Conservation (phyloP, 2,888 invertebrate species). For the Lasius platythorax region DNA sequence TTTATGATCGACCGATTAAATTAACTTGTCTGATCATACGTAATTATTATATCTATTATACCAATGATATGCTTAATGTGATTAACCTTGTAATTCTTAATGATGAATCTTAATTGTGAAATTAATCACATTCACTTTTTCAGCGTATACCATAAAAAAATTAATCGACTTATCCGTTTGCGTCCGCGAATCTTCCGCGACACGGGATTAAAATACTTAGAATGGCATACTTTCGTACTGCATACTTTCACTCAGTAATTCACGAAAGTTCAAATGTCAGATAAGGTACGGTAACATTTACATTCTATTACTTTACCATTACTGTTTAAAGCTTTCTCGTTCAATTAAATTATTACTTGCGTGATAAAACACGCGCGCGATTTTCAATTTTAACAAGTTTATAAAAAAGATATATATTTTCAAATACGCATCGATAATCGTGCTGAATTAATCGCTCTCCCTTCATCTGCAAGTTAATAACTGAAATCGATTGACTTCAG, state of each 20-base stretch:
- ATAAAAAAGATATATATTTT: background rate
- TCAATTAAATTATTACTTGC: slow-evolving; percentile 44
- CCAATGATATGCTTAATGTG: background rate
- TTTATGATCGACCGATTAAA: background rate
- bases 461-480: background rate
- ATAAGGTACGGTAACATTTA: slow-evolving; percentile 67
- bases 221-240: slow-evolving; percentile 31
- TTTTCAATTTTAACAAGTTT: slow-evolving; percentile 1
- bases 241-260: slow-evolving; percentile 69
- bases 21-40: background rate
- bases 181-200: slow-evolving; percentile 32
- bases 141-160: slow-evolving; percentile 43
- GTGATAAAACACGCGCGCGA: background rate
- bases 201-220: slow-evolving; percentile 38
- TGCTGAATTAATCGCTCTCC: background rate
- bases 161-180: slow-evolving; percentile 33
- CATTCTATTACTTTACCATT: slow-evolving; percentile 54
- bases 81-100: background rate
- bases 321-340: slow-evolving; percentile 53
- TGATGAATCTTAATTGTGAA: background rate
- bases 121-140: background rate
- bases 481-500: background rate
- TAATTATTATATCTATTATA: background rate
- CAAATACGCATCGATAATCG: background rate
- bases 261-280: slow-evolving; percentile 71